Base-by-base conservation (phyloP, 2,113 vertebrate species). In the Bettongia penicillata region DNA sequence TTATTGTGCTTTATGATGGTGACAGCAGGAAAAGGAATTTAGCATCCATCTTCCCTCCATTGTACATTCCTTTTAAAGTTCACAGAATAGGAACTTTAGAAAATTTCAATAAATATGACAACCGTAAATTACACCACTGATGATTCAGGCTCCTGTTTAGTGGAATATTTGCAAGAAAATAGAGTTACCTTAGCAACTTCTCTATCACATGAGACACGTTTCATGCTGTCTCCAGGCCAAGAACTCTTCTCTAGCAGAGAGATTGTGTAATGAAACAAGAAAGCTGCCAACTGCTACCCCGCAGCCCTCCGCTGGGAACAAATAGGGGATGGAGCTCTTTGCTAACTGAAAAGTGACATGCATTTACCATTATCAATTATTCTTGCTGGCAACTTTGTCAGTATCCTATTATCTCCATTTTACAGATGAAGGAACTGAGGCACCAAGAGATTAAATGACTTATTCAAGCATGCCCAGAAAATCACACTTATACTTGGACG, bases 111-210 rank as follows among this genome's bases (percentile, higher is more conserved):
- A 50, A 96, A 68, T 47, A 48, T 96, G 96, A 94, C 96, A 94
- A 92, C 93, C 92, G 89, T 55, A 96, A 95, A 97, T 95, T 96
- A 89, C 25, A 93, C 84, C 68, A 43, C 52, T 84, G 97, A 97
- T 97, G 96, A 97, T 95, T 97, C 97, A 97, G 51, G 68, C 53
- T 98, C 26, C 92, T 97, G 93, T 97, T 97, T 94, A 95, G 96
- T 61, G 92, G 93, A 94, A 31, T 94, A 97, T 96, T 97, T 97
- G 96, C 97, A 97, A 96, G 96, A 96, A 98, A 97, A 96, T 93
- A 94, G 91, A 95, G 97, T 98, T 96, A 96, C 97, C 97, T 96
- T 97, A 96, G 98, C 96, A 98, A 98, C 98, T 94, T 91, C 93
- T 51, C 47, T 16, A 91, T 96, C 97, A 95, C 95, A 94, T 43